A percentile compares a stretch with the other conserved stretches of the same genome.
These are phyloP conservation scores for Orgyia antiqua DNA, from an alignment of 2,888 invertebrate species.

Conservation along the genomic window DNA sequence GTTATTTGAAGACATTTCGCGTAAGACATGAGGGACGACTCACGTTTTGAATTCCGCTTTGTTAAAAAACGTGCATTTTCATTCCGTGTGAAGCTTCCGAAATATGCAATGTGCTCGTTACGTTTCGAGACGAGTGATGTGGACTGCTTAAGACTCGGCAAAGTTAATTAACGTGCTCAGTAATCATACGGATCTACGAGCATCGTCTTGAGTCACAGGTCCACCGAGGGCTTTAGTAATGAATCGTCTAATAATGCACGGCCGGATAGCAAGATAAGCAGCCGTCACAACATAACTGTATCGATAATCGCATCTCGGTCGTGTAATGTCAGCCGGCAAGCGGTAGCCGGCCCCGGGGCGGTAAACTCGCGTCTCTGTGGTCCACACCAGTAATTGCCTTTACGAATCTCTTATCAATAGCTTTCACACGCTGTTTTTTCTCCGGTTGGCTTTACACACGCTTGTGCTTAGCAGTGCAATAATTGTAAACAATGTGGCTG, in stretches of 20 bases:
- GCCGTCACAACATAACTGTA: conserved; percentile 68
- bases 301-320: conserved; percentile 64
- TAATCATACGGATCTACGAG: conserved; percentile 10
- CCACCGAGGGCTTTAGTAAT: conserved; percentile 19
- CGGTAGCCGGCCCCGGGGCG: conserved; percentile 52
- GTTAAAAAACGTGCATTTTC: conserved; percentile 39
- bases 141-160: conserved; percentile 42
- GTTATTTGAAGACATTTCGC: conserved; percentile 38
- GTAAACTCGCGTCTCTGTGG: conserved; percentile 24
- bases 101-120: conserved; percentile 42
- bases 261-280: conserved; percentile 52
- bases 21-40: conserved; percentile 25
- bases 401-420: conserved; percentile 57
- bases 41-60: background rate
- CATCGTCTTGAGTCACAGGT: background rate
- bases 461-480: conserved; percentile 46
- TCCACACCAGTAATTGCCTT: conserved; percentile 51
- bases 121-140: conserved; percentile 34
- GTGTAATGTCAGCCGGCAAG: conserved; percentile 51
- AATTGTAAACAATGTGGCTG: conserved; percentile 37
- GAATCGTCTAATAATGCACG: conserved; percentile 51
- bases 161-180: conserved; percentile 47
- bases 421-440: conserved; percentile 61
- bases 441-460: conserved; percentile 32
- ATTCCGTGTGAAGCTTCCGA: conserved; percentile 40